These are phyloP conservation scores for Cheumatopsyche charites DNA, from an alignment of 1,140 invertebrate genomes.

Conservation along the genomic window DNA sequence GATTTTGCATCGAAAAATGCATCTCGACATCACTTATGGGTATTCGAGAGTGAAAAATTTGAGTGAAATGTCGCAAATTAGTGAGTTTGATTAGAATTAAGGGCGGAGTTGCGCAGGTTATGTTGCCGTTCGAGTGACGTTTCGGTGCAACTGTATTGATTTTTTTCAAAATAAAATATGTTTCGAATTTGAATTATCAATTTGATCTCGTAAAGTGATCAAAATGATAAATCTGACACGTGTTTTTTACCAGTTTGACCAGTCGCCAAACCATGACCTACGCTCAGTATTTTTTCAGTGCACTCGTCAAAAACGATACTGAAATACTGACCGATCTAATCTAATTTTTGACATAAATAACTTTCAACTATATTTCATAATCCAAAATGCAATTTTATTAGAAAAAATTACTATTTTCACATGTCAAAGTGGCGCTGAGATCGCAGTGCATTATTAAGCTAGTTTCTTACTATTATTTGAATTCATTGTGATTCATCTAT, in stretches of 20 bases:
- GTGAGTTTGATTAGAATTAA: not conserved
- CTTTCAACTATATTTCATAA: not conserved
- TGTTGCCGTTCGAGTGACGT: not conserved
- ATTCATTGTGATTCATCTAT: too few species aligned
- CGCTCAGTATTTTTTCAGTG: not conserved
- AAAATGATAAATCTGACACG: too few species aligned
- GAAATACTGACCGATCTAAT: not conserved
- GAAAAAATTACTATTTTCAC: too few species aligned
- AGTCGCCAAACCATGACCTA: slow-evolving; percentile 3
- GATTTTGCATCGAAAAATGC: not conserved
- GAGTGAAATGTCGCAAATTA: not conserved
- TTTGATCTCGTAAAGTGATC: too few species aligned
- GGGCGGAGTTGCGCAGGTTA: not conserved
- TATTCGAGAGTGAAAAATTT: not conserved
- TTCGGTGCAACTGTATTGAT: not conserved
- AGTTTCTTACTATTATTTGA: too few species aligned
- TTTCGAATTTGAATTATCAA: too few species aligned
- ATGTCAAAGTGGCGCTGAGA: too few species aligned
- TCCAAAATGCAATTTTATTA: too few species aligned
- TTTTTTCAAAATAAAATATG: too few species aligned
- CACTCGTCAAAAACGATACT: not conserved
- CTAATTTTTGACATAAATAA: not conserved
- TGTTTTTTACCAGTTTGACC: not conserved
- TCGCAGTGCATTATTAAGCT: too few species aligned
- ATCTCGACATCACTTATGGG: not conserved